phyloP scores from a whole-genome alignment of 2,797 vertebrate genomes.

The Coregonus ussuriensis region DNA sequence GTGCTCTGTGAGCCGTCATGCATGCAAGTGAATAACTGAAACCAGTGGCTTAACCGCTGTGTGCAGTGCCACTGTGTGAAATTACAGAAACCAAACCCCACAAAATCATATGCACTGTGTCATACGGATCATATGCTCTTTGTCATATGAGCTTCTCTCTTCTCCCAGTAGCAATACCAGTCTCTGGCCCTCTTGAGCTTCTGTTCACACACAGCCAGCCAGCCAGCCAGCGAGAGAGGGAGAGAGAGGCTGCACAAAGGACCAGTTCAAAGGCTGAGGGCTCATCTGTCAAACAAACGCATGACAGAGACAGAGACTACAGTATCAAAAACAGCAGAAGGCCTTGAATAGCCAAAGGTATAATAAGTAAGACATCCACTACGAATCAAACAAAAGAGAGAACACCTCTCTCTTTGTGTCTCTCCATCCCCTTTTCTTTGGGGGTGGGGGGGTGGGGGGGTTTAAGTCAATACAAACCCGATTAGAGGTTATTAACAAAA shows the following conservation, averaged over 20 bases:
- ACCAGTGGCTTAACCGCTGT: not conserved
- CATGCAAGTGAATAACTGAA: not conserved
- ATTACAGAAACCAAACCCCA: not conserved
- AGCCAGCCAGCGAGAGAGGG: not conserved
- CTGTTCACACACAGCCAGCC: not conserved
- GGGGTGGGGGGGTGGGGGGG: not conserved
- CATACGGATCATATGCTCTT: not conserved
- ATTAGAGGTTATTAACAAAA: not conserved
- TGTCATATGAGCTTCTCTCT: not conserved
- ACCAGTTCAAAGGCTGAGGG: not conserved
- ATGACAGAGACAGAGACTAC: not conserved
- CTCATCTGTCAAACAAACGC: not conserved
- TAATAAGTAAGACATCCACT: not conserved
- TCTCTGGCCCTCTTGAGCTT: not conserved
- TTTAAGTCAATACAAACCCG: not conserved
- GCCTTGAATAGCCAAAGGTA: not conserved
- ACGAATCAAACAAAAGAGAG: not conserved
- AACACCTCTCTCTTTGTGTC: no score
- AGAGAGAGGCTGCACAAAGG: not conserved
- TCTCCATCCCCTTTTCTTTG: not conserved
- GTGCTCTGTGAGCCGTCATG: slow-evolving; percentile 52
- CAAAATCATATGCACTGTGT: not conserved
- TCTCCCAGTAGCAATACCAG: not conserved
- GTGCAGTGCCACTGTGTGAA: not conserved
- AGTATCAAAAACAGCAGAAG: not conserved